Evolutionary conservation across 2,888 invertebrate genomes (phyloP).

Genomic region (Bugula neritina): DNA sequence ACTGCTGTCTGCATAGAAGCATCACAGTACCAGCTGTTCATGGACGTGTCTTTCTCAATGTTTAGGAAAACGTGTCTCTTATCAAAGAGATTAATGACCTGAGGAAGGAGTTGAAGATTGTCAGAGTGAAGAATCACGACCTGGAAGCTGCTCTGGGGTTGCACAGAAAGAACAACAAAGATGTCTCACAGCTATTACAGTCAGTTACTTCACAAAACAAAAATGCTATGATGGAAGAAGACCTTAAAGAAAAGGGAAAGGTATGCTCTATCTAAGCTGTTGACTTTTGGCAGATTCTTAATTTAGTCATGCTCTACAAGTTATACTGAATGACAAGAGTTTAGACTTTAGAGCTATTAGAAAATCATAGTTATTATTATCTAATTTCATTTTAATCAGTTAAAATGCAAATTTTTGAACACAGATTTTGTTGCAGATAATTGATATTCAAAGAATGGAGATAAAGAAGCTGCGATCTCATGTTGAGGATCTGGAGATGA

Average conservation of each 20-base stretch:
- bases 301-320: too few species aligned
- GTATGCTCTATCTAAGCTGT: too few species aligned
- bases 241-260: constrained; percentile 59
- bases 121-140: constrained; percentile 64
- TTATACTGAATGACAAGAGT: too few species aligned
- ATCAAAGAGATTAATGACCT: constrained; percentile 72
- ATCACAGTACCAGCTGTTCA: too few species aligned
- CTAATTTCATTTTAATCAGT: too few species aligned
- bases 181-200: constrained; percentile 45
- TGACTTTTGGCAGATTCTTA: too few species aligned
- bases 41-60: not conserved
- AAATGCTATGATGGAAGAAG: constrained; percentile 60
- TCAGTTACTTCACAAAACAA: constrained; percentile 58
- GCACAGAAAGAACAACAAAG: constrained; percentile 45
- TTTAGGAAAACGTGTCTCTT: constrained; percentile 69
- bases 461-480: constrained; percentile 51
- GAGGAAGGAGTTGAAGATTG: constrained; percentile 64
- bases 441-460: constrained; percentile 55
- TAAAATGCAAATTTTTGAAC: too few species aligned
- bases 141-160: constrained; percentile 61
- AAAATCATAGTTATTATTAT: too few species aligned
- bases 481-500: constrained; percentile 37
- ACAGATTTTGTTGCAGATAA: constrained; percentile 33
- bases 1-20: too few species aligned
- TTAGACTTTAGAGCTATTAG: too few species aligned